phyloP scores from a whole-genome alignment of 1,140 invertebrate genomes.

The Aphaenogaster rudis region DNA sequence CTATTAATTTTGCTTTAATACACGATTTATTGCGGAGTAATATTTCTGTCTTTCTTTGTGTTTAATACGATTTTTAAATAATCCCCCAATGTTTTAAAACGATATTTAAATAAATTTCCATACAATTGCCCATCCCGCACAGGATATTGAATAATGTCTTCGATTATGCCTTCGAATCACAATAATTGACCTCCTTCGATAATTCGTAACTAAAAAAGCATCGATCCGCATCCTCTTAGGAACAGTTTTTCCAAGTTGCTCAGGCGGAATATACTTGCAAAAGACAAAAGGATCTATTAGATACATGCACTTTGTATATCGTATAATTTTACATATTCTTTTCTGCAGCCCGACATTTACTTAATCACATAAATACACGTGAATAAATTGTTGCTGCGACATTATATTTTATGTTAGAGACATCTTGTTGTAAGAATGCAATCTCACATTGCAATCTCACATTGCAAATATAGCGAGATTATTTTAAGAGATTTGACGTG shows the following conservation, averaged over 20 bases:
- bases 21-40: background rate
- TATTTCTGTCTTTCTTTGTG: background rate
- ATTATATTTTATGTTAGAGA: background rate
- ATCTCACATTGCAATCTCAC: background rate
- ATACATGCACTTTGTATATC: background rate
- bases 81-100: background rate
- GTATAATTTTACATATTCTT: background rate
- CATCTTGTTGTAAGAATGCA: background rate
- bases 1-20: conserved; percentile 1
- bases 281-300: conserved; percentile 19
- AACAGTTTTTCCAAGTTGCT: conserved; percentile 7
- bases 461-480: background rate
- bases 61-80: background rate
- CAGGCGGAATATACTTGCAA: background rate
- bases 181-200: background rate
- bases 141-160: background rate
- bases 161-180: conserved; percentile 14
- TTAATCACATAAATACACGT: background rate
- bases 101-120: conserved; percentile 17
- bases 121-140: conserved; percentile 1
- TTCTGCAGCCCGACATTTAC: background rate
- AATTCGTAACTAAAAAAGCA: conserved; percentile 8
- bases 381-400: background rate
- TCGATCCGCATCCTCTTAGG: background rate
- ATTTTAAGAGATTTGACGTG: conserved; percentile 26